Base-by-base conservation (phyloP, 2,797 vertebrate species). In the Halcyon badia region DNA sequence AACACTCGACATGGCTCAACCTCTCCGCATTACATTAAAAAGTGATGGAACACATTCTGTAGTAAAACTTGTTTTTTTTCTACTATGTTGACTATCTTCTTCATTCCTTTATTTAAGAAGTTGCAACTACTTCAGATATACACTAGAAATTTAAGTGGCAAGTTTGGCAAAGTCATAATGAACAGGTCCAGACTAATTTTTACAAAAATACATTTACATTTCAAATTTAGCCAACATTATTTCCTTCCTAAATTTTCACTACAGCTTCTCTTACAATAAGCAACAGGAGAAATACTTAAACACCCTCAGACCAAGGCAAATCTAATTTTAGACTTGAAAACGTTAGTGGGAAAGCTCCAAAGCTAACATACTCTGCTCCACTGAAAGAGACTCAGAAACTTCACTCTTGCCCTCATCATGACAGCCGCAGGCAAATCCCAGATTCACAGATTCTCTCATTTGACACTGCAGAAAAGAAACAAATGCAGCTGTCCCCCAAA, bases 381-480 rank as follows among this genome's bases (percentile, higher is more conserved):
- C 56, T n/a, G 9, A 37, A 70, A 68, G 8, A 72, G n/a, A 60
- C 26, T 37, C 37, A 37, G 61, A 70, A 81, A 35, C 24, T 48
- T 46, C 1, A 1, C 66, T 69, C 31, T 37, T 66, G 21, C 42
- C 14, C 41, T 39, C 30, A 56, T 42, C 35, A 41, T 0, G 1
- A 42, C 28, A 77, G 49, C 52, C 48, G 52, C 0, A 0, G 51
- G 44, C 64, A 71, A 88, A 31, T 16, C 25, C 15, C 62, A 58
- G 11, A 65, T 68, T 49, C 54, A 70, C 35, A 18, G 9, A 33
- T 15, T 61, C 30, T 61, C 46, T 79, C 31, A 33, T 35, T 4
- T 62, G 31, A 44, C 39, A 25, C 21, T 66, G 33, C 15, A 92
- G 80, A 62, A 71, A 48, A 79, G 57, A 5, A 84, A 39, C 13